These are phyloP conservation scores for Oriolus oriolus DNA, from an alignment of 2,113 vertebrate genomes.

Conservation along the genomic window DNA sequence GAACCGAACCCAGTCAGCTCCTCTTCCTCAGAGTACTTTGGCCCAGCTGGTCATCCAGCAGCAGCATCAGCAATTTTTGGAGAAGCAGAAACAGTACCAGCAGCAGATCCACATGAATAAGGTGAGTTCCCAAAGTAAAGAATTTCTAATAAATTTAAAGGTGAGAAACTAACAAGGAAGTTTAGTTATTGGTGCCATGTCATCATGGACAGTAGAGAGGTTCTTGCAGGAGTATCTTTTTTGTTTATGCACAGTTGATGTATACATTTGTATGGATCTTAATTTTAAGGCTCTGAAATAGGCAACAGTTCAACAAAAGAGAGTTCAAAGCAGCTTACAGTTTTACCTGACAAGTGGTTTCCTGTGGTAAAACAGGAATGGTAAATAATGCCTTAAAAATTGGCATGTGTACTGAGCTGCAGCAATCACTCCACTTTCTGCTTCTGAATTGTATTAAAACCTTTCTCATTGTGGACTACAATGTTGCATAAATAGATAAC, in stretches of 20 bases:
- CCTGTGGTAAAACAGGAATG: background rate
- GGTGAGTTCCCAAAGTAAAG: constrained; percentile 71
- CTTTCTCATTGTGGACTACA: background rate
- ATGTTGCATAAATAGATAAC: background rate
- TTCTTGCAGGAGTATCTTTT: background rate
- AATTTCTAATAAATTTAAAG: background rate
- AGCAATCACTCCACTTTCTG: background rate
- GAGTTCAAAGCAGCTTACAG: background rate
- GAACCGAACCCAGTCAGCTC: constrained; percentile 94
- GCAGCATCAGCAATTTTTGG: constrained; percentile 96
- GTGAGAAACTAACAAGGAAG: background rate
- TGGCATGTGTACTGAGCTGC: background rate
- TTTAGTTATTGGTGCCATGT: background rate
- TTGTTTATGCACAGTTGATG: background rate
- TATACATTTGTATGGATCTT: background rate
- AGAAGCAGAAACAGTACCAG: constrained; percentile 97
- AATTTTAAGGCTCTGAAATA: background rate
- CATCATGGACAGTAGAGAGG: background rate
- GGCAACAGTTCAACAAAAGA: background rate
- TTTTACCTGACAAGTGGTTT: background rate
- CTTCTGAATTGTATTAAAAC: background rate
- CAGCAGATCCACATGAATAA: constrained; percentile 97
- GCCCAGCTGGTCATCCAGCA: constrained; percentile 97
- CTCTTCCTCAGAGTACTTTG: constrained; percentile 92
- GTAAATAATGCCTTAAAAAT: background rate